Base-by-base conservation (phyloP, 2,888 invertebrate genomes). In the Ichneumoninae sp. region DNA sequence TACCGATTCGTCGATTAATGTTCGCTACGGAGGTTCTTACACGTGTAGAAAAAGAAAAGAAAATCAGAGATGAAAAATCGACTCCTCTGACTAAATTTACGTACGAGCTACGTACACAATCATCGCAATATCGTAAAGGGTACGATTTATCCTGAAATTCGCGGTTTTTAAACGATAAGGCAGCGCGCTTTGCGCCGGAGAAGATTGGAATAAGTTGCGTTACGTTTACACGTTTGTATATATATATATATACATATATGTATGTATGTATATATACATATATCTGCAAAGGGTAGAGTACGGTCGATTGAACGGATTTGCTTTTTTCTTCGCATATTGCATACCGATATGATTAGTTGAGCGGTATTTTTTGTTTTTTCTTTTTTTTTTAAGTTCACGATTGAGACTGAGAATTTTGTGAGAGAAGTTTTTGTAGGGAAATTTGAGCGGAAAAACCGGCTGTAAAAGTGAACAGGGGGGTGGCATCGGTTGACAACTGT, bases 331-430 rank as follows among this genome's bases (percentile, higher is more conserved):
- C 68, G 26, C 36, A 68, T 68, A 36, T 65, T 78, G 40, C 77
- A 26, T 57, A 66, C 6, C n/a, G 57, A 47, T n/a, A 54, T 73
- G 57, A 54, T 65, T 8, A 57, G 54, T 70, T 60, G 16, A 16
- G 3, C 44, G 44, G 40, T 75, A 66, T 71, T 71, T 75, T 76
- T 71, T 19, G 44, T 71, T 70, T 66, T 75, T 84, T 69, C 16
- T 68, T 47, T 13, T 65, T 76, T 68, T 68, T 74, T 68, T 83
- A 73, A 73, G 68, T 71, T 82, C 54, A 73, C 78, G 33, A 71
- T 79, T 82, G 82, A 85, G 82, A 85, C 82, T 79, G 85, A 85
- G 54, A 22, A 36, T 65, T 81, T 81, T 78, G 60, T 60, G 68
- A 78, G 57, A 47, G 70, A 78, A 73, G 36, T 57, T 44, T 74